Evolutionary conservation across 2,888 invertebrate genomes (phyloP), one percentile per base, ranked within the genome.

Genomic region (Drosophila tripunctata): DNA sequence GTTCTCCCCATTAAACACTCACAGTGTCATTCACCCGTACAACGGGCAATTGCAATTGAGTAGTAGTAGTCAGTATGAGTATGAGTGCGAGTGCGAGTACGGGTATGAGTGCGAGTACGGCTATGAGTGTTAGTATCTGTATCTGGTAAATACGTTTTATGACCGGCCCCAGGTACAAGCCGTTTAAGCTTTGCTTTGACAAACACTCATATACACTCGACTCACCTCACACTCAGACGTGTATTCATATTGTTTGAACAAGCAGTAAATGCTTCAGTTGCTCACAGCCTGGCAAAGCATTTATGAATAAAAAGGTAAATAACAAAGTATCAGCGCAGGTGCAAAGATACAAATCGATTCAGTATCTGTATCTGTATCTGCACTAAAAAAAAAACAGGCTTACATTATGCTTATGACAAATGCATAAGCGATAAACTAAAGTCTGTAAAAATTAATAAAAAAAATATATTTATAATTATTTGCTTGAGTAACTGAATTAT

Each of bases 101-200:
- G 38, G 27, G 43, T 48, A 35, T 31, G 44, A 40, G 31, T 45
- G 6, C 6, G 6, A 40, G 8, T 56, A 2, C 35, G 14, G 31
- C 22, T 35, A 10, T 35, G 31, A 12, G 40, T 62, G 48, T 56
- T 52, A 33, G 50, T 56, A 57, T 47, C 63, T 67, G 62, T 78
- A 64, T 52, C 56, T 77, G 79, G 69, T 78, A 80, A 67, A 85
- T 85, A 80, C 66, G 71, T 66, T 78, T 82, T 85, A 75, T 70
- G 67, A 14, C 60, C 27, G 31, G 41, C 71, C 40, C 40, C 31
- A n/a, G 31, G 24, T 21, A 38, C 48, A 47, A 45, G 52, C 41
- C 31, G 50, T 58, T 71, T 71, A 78, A 82, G 71, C 75, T 75
- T 43, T 78, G 65, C 82, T 79, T 75, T 35, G 8, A 30, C 51